Percentiles rank a stretch among this genome's conserved stretches.
Evolutionary conservation across 2,888 invertebrate genomes (phyloP).

Genomic region (Agrochola macilenta): DNA sequence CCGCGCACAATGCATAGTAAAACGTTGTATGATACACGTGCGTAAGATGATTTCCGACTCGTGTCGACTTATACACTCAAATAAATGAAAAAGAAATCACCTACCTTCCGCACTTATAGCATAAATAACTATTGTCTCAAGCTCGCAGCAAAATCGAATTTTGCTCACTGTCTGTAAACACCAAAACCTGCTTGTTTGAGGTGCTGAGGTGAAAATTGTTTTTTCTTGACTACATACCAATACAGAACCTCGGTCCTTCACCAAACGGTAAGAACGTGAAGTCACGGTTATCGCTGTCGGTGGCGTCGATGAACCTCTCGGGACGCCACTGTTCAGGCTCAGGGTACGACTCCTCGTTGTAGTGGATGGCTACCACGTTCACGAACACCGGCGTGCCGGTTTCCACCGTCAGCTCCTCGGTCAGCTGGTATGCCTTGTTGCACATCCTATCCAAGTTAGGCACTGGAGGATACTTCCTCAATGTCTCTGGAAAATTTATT

Average conservation of each 20-base stretch:
- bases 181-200: too few relatives aligned
- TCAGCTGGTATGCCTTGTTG: constrained; percentile 73
- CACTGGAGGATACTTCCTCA: constrained; percentile 79
- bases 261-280: constrained; percentile 82
- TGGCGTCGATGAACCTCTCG: constrained; percentile 74
- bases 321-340: constrained; percentile 81
- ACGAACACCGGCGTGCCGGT: constrained; percentile 78
- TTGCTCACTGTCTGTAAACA: too few relatives aligned
- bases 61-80: too few relatives aligned
- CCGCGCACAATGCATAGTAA: too few relatives aligned
- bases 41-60: too few relatives aligned
- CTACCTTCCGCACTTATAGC: too few relatives aligned
- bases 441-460: constrained; percentile 79
- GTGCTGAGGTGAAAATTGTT: too few relatives aligned
- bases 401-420: constrained; percentile 77
- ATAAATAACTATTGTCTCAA: too few relatives aligned
- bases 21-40: too few relatives aligned
- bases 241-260: constrained; percentile 82
- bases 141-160: too few relatives aligned
- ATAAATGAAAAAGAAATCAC: too few relatives aligned
- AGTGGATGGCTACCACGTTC: constrained; percentile 79
- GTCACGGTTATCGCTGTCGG: constrained; percentile 77
- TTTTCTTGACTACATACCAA: constrained; percentile 65
- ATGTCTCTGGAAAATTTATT: constrained; percentile 75
- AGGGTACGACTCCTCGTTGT: constrained; percentile 76